Conservation (phyloP, 2,888 invertebrate genomes). For the Zele albiditarsus region DNA sequence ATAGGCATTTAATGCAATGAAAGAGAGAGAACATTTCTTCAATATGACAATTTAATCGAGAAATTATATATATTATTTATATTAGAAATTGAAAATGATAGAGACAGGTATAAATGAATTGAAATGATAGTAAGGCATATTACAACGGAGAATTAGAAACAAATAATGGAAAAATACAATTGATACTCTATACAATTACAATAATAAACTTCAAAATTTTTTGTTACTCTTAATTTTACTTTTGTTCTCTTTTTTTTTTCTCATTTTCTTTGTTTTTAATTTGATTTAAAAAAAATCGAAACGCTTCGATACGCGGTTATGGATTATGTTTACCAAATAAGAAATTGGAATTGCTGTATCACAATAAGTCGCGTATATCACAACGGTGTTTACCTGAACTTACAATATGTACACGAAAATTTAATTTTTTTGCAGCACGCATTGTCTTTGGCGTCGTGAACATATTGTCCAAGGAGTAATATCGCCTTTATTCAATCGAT, state of each 20-base stretch:
- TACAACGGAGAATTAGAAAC: neutral
- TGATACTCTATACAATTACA: conserved; percentile 10
- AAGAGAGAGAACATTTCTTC: neutral
- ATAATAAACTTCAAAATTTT: conserved; percentile 1
- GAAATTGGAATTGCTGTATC: conserved; percentile 47
- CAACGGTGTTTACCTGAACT: conserved; percentile 42
- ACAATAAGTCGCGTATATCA: conserved; percentile 52
- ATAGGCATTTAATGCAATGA: neutral
- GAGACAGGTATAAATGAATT: neutral
- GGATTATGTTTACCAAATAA: conserved; percentile 34
- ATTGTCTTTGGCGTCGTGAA: conserved; percentile 10
- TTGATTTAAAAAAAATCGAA: conserved; percentile 17
- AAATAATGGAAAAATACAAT: conserved; percentile 1
- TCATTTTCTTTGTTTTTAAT: conserved; percentile 5
- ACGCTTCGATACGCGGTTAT: conserved; percentile 29
- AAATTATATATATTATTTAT: conserved; percentile 8
- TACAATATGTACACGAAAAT: conserved; percentile 21
- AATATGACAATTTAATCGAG: neutral
- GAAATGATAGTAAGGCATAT: conserved; percentile 3
- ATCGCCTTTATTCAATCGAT: conserved; percentile 1
- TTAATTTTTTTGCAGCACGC: conserved; percentile 9
- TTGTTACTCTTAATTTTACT: too few species aligned
- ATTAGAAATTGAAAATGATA: neutral
- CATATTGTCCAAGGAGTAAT: neutral
- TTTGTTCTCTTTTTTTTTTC: neutral